Percentiles rank a stretch among this genome's conserved stretches.
Evolutionary conservation across 2,797 vertebrate genomes (phyloP).

Genomic region (Rhinophrynus dorsalis): DNA sequence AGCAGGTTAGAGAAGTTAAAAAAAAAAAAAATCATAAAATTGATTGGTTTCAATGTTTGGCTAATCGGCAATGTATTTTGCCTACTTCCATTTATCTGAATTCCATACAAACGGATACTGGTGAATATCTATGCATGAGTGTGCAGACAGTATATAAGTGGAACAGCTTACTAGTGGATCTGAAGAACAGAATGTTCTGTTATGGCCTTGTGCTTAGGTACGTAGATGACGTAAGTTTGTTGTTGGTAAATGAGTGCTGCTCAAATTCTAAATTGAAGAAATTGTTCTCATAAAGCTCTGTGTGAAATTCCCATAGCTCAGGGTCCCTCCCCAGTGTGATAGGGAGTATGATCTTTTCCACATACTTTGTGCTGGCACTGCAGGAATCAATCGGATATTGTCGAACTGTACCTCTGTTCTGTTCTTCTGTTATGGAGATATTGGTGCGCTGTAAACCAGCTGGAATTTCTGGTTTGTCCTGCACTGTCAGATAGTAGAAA

Average conservation of each 20-base stretch:
- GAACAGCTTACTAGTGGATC: no score
- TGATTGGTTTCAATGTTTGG: no score
- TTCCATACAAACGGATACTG: no score
- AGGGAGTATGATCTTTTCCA: conserved; percentile 16
- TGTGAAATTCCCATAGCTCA: conserved; percentile 26
- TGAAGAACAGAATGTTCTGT: no score
- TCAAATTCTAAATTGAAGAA: conserved; percentile 8
- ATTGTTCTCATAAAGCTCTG: no score
- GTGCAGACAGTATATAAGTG: no score
- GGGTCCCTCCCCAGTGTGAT: conserved; percentile 33
- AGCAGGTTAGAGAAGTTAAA: neutral
- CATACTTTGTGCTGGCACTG: conserved; percentile 4
- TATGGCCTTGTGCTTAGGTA: neutral
- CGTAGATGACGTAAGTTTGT: neutral
- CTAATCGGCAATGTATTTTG: no score
- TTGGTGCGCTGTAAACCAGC: conserved; percentile 30
- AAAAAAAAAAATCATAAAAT: no score
- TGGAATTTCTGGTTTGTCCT: conserved; percentile 34
- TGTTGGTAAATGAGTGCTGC: conserved; percentile 5
- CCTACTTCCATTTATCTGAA: no score
- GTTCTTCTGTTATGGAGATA: conserved; percentile 1
- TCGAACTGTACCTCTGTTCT: neutral
- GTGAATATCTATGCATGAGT: no score
- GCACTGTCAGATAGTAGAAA: conserved; percentile 1
- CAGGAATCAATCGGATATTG: conserved; percentile 18